Evolutionary conservation across 2,888 invertebrate genomes (phyloP), one percentile per base, ranked within the genome.

Genomic region (Bembecia ichneumoniformis): DNA sequence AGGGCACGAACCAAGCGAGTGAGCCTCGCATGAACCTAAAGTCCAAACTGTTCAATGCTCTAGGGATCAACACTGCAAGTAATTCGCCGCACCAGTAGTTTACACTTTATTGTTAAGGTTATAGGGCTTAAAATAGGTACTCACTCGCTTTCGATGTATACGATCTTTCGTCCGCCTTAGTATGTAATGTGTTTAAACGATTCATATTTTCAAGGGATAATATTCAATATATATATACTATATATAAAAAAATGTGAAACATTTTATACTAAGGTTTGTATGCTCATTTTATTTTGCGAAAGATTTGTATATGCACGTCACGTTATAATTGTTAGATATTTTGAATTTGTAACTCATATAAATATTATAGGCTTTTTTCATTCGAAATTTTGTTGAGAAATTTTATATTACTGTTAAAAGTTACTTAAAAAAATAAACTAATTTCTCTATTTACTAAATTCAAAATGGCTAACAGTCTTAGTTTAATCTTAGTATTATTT

Each of bases 21-120:
- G 91, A 89, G 90, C 90, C 90, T 74, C 90, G 90, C 84, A 90
- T 91, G 88, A 92, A 93, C 88, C 89, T 94, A 77, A 94, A 93
- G 90, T 93, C 91, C 84, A 94, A 94, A 91, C 89, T 94, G 80
- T 94, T 94, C 90, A 92, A 92, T 89, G 94, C 92, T 75, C 90
- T 94, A 86, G 94, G 94, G 74, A 91, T 94, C 87, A 91, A 93
- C 88, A 92, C 92, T 64, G 89, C 83, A 70, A 88, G 71, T 71
- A 73, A 60, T 64, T 58, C 46, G 34, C 77, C 82, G 65, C 84
- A 83, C 76, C 82, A 86, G 77, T 84, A 87, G 82, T 52, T 52
- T 58, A 61, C 52, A 55, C 49, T 57, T 56, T 52, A 53, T 53
- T 51, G 62, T 58, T 68, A 71, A 68, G 66, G 62, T 48, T 52